phyloP scores from a whole-genome alignment of 2,113 vertebrate genomes.

The Hucho hucho region DNA sequence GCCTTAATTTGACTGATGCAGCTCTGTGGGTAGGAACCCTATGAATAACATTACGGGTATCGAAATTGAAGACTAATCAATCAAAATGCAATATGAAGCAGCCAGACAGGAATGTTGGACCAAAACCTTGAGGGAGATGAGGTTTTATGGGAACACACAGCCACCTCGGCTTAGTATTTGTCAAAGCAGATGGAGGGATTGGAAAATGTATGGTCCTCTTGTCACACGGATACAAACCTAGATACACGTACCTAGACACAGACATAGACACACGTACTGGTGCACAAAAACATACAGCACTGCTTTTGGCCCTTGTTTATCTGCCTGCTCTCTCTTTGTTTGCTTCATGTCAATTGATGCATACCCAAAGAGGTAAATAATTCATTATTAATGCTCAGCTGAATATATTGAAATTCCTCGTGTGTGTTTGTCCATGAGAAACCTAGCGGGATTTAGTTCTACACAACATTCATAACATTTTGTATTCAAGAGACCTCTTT shows the following conservation, averaged over 20 bases:
- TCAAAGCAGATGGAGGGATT: conserved; percentile 24
- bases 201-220: conserved; percentile 18
- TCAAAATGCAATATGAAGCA: conserved; percentile 37
- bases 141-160: conserved; percentile 12
- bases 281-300: background rate
- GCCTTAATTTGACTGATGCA: conserved; percentile 33
- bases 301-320: conserved; percentile 8
- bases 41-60: conserved; percentile 60
- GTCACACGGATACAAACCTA: conserved; percentile 1
- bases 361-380: conserved; percentile 51
- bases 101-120: conserved; percentile 31
- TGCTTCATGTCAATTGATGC: conserved; percentile 42
- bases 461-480: conserved; percentile 11
- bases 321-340: conserved; percentile 36
- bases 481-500: background rate
- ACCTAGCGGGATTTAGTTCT: conserved; percentile 16
- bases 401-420: conserved; percentile 54
- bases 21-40: conserved; percentile 36
- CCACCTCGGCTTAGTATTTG: conserved; percentile 31
- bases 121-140: conserved; percentile 26
- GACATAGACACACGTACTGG: conserved; percentile 2
- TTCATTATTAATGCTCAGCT: conserved; percentile 60
- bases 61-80: conserved; percentile 31
- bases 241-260: conserved; percentile 22
- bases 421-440: conserved; percentile 42